phyloP scores from a whole-genome alignment of 1,140 invertebrate species.

The Temnothorax curvispinosus region DNA sequence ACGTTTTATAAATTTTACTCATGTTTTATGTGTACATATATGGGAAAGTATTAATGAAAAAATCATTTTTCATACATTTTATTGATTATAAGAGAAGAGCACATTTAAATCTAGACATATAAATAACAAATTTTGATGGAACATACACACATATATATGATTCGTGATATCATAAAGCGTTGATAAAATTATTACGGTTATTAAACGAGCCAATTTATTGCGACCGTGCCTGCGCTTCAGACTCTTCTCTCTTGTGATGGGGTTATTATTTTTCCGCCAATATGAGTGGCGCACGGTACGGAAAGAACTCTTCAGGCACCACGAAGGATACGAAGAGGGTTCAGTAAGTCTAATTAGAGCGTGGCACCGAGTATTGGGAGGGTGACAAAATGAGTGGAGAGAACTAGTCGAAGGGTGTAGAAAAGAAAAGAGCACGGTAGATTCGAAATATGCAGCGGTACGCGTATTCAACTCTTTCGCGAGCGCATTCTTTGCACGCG shows the following conservation, averaged over 20 bases:
- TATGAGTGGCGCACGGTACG: conserved; percentile 57
- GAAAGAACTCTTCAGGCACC: conserved; percentile 78
- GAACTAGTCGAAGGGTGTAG: conserved; percentile 32
- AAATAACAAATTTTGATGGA: neutral
- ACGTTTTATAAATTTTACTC: conserved; percentile 5
- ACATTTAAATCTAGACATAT: neutral
- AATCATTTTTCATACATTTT: conserved; percentile 4
- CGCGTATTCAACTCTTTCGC: conserved; percentile 15
- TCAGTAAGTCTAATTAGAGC: conserved; percentile 80
- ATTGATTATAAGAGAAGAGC: conserved; percentile 17
- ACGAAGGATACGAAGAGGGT: conserved; percentile 67
- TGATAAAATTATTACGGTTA: conserved; percentile 67
- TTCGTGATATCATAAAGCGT: conserved; percentile 12
- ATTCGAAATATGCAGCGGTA: conserved; percentile 51
- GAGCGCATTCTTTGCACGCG: conserved; percentile 43
- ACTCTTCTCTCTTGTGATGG: conserved; percentile 52
- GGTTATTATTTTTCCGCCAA: conserved; percentile 57
- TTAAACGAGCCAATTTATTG: conserved; percentile 75
- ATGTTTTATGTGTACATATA: neutral
- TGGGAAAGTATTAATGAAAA: conserved; percentile 3
- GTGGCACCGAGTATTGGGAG: conserved; percentile 60
- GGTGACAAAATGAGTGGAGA: conserved; percentile 60
- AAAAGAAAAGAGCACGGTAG: conserved; percentile 71
- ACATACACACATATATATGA: neutral
- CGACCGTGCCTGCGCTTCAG: conserved; percentile 58